Conservation (phyloP, 2,113 vertebrate genomes). For the Emydocephalus ijimae region DNA sequence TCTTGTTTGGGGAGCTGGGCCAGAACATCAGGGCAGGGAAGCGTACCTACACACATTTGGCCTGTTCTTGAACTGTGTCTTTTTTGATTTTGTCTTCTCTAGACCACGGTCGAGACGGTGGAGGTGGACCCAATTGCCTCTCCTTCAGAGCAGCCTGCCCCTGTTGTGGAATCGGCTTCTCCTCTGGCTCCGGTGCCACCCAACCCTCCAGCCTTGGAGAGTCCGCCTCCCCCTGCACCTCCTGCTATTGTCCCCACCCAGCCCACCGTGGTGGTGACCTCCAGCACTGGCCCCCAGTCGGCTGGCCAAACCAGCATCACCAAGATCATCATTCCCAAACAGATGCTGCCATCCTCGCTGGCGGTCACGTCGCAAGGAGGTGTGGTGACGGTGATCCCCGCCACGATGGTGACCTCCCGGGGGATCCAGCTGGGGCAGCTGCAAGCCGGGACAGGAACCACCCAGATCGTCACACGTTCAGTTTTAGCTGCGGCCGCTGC, state of each 20-base stretch:
- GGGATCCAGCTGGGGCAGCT: conserved; percentile 61
- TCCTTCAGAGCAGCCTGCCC: conserved; percentile 30
- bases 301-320: conserved; percentile 71
- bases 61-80: neutral
- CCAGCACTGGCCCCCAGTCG: conserved; percentile 52
- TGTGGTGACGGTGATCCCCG: conserved; percentile 76
- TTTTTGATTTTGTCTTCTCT: neutral
- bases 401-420: conserved; percentile 68
- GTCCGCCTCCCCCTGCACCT: conserved; percentile 49
- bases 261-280: conserved; percentile 55
- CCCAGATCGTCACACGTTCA: conserved; percentile 67
- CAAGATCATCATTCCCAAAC: conserved; percentile 86
- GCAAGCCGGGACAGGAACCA: conserved; percentile 46
- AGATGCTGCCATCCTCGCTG: conserved; percentile 72
- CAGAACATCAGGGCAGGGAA: too few species aligned
- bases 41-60: fast-evolving
- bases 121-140: conserved; percentile 66
- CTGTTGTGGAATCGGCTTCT: neutral
- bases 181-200: neutral
- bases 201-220: conserved; percentile 58
- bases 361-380: conserved; percentile 65
- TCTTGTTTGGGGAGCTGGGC: too few species aligned
- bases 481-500: conserved; percentile 65
- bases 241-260: conserved; percentile 53
- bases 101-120: conserved; percentile 65